Evolutionary conservation across 2,797 vertebrate genomes (phyloP).

Genomic region (Aldrovandia affinis): DNA sequence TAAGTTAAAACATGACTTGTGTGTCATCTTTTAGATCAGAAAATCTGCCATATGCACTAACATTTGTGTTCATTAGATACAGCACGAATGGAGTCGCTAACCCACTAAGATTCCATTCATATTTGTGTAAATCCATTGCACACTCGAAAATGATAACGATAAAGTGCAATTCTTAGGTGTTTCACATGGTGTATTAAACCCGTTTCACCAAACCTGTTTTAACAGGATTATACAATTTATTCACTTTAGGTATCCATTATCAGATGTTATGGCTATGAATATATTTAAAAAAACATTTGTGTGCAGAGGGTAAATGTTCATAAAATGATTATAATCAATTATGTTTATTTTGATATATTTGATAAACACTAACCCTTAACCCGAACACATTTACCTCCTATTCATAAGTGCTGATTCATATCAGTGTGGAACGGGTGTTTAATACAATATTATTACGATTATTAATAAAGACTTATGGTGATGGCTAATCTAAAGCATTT

Average conservation of each 20-base stretch:
- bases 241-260: slow-evolving; percentile 9
- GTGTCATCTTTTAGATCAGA: background rate
- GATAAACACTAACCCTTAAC: slow-evolving; percentile 1
- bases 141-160: background rate
- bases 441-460: background rate
- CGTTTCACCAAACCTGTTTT: background rate
- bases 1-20: background rate
- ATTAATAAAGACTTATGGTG: background rate
- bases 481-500: background rate
- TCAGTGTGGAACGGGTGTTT: background rate
- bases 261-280: slow-evolving; percentile 9
- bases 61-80: background rate
- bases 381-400: background rate
- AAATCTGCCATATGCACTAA: background rate
- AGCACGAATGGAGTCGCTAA: background rate
- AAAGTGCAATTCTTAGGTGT: background rate
- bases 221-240: slow-evolving; percentile 10
- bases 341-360: slow-evolving; percentile 1
- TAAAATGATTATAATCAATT: background rate
- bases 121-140: background rate
- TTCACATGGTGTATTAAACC: background rate
- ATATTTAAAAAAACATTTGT: slow-evolving; percentile 2
- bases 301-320: background rate
- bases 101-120: background rate
- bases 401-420: background rate